Evolutionary conservation across 2,113 vertebrate genomes (phyloP), one percentile per base, ranked within the genome.

Genomic region (Oryzias javanicus): DNA sequence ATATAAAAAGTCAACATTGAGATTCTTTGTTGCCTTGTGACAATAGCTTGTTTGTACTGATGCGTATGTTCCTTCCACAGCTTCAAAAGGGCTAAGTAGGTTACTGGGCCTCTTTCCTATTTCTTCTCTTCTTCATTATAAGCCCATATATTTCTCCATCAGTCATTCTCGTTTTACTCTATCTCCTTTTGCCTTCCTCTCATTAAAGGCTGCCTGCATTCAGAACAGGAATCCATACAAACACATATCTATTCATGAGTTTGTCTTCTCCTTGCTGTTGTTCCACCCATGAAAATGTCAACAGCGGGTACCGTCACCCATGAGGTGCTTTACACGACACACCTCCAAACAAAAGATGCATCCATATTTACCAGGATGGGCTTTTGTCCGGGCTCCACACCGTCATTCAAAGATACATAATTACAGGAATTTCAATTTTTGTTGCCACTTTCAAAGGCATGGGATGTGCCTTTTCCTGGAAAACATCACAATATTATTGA

Each of bases 241-340:
- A 80, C 69, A 74, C 65, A 63, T 73, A 80, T 85, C 56, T 87
- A 70, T 88, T 86, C 77, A 81, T 88, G 77, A 85, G 68, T 68
- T 78, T 85, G 64, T 69, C 72, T 76, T 73, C 45, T 1, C 18
- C n/a, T 52, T 14, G 14, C 53, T 49, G 22, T 62, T n/a, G 59
- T 67, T 69, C 49, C 60, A 42, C 40, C 52, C 59, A 63, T 79
- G 55, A 75, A 76, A 82, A 79, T 82, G 71, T 71, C 74, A 72
- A 64, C 52, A 57, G n/a, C 18, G 58, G 52, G 55, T 70, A 61
- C 42, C n/a, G 62, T 49, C 14, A 69, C 72, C 55, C 55, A 49
- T 35, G 45, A 68, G 63, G 4, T 25, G 25, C 40, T 82, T 72
- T 61, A 69, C 60, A 54, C 66, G 22, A 44, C 29, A 7, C 72